A percentile compares a stretch with the other conserved stretches of the same genome.
Conservation (phyloP, 2,797 vertebrate species). For the Etheostoma nigrum region DNA sequence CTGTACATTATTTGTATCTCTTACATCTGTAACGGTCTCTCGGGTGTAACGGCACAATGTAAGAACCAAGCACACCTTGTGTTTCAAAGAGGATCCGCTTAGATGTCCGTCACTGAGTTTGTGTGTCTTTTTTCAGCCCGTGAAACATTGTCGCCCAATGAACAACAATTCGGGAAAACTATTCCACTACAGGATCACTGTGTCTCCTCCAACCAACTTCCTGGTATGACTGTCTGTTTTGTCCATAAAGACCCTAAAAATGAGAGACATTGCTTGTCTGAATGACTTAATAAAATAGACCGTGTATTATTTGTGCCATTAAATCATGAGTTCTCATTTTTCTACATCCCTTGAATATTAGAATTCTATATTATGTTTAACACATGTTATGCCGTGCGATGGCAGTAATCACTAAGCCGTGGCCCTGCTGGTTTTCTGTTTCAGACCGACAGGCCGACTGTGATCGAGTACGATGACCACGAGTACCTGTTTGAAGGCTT, state of each 20-base stretch:
- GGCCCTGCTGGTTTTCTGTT: neutral
- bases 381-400: neutral
- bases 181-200: slow-evolving; percentile 97
- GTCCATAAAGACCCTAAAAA: neutral
- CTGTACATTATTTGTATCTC: no score
- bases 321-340: no score
- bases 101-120: neutral
- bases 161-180: slow-evolving; percentile 96
- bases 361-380: neutral
- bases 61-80: neutral
- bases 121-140: slow-evolving; percentile 78
- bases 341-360: neutral
- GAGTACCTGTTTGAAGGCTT: slow-evolving; percentile 99
- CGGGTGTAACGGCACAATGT: neutral
- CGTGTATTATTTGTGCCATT: no score
- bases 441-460: slow-evolving; percentile 97
- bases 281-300: neutral
- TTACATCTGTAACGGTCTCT: neutral
- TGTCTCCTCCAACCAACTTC: slow-evolving; percentile 99
- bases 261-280: neutral
- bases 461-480: slow-evolving; percentile 98
- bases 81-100: neutral
- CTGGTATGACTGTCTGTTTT: slow-evolving; percentile 84
- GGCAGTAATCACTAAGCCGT: neutral
- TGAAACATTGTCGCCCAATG: slow-evolving; percentile 93